These are phyloP conservation scores for Dascillus cervinus DNA, from an alignment of 2,888 invertebrate genomes.

Conservation along the genomic window DNA sequence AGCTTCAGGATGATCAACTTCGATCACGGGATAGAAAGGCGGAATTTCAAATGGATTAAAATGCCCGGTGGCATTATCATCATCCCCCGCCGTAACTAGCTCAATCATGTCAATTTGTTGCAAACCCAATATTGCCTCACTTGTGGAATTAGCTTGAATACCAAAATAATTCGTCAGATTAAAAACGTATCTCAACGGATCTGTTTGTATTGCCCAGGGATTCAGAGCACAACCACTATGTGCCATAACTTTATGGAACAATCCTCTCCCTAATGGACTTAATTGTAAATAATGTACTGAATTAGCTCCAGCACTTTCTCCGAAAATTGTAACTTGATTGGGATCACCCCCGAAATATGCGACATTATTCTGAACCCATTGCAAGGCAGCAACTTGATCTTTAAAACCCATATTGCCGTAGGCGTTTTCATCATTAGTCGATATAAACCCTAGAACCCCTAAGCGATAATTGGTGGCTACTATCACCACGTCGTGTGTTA, in stretches of 20 bases:
- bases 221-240: too few relatives aligned
- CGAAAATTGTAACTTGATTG: not conserved
- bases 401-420: not conserved
- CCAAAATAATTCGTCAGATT: too few relatives aligned
- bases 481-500: not conserved
- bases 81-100: too few relatives aligned
- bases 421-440: not conserved
- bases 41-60: too few relatives aligned
- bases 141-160: too few relatives aligned
- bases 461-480: not conserved
- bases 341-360: not conserved
- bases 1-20: not conserved
- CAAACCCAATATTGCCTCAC: too few relatives aligned
- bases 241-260: too few relatives aligned
- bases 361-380: not conserved
- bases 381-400: not conserved
- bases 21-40: not conserved
- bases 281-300: not conserved
- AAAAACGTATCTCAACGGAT: too few relatives aligned
- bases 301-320: not conserved
- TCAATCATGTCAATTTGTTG: too few relatives aligned
- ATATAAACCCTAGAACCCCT: not conserved
- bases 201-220: too few relatives aligned
- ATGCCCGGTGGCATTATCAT: too few relatives aligned
- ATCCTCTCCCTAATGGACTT: not conserved